phyloP scores from a whole-genome alignment of 2,888 invertebrate species.

The Neria commutata region DNA sequence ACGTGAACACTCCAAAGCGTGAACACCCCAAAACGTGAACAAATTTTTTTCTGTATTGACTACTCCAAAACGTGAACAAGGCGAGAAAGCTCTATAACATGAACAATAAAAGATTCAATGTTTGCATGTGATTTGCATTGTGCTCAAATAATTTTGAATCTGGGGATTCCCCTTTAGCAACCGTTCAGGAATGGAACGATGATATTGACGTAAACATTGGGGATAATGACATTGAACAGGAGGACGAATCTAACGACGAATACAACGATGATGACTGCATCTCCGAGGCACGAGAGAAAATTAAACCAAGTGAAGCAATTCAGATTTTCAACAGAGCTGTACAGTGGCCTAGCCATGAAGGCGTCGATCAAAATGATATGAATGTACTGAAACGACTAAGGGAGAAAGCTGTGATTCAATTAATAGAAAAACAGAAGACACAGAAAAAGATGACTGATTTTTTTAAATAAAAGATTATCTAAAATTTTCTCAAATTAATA shows the following conservation, averaged over 20 bases:
- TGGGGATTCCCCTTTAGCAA: too few species aligned
- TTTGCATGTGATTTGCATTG: too few species aligned
- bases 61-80: too few species aligned
- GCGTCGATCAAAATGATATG: constrained; percentile 15
- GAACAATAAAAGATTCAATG: too few species aligned
- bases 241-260: constrained; percentile 14
- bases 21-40: too few species aligned
- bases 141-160: too few species aligned
- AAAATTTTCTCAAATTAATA: too few species aligned
- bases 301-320: constrained; percentile 15
- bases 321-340: constrained; percentile 17
- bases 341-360: constrained; percentile 18
- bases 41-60: too few species aligned
- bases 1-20: too few species aligned
- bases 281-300: constrained; percentile 5
- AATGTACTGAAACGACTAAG: constrained; percentile 15
- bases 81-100: too few species aligned
- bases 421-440: constrained; percentile 3
- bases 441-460: constrained; percentile 1
- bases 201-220: constrained; percentile 10
- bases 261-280: constrained; percentile 11
- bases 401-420: constrained; percentile 10
- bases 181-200: constrained; percentile 10
- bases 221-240: constrained; percentile 11
- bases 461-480: not conserved